Conservation (phyloP, 2,888 invertebrate species). For the Rapana venosa region DNA sequence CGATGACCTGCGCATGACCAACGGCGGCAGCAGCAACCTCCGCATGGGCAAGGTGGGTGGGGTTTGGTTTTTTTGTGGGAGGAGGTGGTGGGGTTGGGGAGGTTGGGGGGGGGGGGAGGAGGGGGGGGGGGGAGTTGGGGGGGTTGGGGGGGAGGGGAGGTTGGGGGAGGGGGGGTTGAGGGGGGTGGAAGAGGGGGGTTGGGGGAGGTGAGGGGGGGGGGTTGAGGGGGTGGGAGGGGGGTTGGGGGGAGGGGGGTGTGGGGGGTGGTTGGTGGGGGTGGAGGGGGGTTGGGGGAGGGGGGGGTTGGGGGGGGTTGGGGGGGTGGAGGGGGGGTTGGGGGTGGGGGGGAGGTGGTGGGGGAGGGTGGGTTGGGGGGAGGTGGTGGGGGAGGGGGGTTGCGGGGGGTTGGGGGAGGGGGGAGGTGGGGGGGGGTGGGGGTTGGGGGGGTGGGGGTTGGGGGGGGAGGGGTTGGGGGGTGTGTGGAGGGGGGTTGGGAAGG, state of each 20-base stretch:
- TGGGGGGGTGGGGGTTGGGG: background rate
- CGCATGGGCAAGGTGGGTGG: slow-evolving; percentile 51
- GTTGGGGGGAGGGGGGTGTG: background rate
- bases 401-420: background rate
- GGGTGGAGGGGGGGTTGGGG: background rate
- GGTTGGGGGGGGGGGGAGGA: background rate
- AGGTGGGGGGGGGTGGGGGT: background rate
- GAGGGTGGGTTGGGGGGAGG: background rate
- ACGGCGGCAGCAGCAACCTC: slow-evolving; percentile 54
- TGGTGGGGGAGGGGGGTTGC: background rate
- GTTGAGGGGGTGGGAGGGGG: background rate
- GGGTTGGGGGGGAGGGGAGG: background rate
- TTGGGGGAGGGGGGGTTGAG: background rate
- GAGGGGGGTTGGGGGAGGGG: background rate
- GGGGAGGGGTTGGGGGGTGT: background rate
- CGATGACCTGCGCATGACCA: slow-evolving; percentile 85
- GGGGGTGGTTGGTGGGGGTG: background rate
- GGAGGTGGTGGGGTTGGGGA: background rate
- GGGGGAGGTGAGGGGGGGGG: background rate
- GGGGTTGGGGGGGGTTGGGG: background rate
- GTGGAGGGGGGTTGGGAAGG: background rate
- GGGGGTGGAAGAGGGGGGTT: background rate
- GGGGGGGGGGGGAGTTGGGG: background rate
- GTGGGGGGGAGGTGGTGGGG: background rate
- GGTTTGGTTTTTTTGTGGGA: background rate